phyloP scores from a whole-genome alignment of 2,113 vertebrate genomes.

The Urocolius indicus region DNA sequence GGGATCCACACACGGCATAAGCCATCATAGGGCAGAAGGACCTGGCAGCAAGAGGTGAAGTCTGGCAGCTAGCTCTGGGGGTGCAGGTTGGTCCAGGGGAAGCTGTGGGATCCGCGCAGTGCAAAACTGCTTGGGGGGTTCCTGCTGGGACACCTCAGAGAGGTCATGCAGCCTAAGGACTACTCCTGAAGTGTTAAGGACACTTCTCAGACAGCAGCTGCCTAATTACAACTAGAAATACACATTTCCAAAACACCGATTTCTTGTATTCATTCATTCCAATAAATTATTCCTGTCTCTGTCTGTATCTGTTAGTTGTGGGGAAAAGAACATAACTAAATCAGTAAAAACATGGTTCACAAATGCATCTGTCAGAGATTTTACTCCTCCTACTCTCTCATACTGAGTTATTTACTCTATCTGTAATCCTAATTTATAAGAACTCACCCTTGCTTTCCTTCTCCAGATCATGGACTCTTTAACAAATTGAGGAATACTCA shows the following conservation, averaged over 20 bases:
- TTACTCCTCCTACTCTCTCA: neutral
- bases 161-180: neutral
- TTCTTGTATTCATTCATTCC: neutral
- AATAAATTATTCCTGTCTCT: neutral
- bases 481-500: neutral
- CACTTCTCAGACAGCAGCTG: neutral
- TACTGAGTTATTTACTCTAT: neutral
- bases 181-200: neutral
- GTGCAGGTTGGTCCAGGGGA: accelerated
- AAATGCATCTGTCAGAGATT: neutral
- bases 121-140: neutral
- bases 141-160: neutral
- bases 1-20: neutral
- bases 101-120: neutral
- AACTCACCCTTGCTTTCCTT: neutral
- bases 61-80: accelerated
- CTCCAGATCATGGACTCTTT: neutral
- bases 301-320: neutral
- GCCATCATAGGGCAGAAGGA: neutral
- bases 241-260: neutral
- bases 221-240: neutral
- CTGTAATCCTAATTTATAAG: neutral
- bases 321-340: neutral
- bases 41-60: neutral
- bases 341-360: neutral